Percentiles rank a stretch among this genome's conserved stretches.
Conservation (phyloP, 1,140 invertebrate genomes). For the Akabosia matsudoensis region DNA sequence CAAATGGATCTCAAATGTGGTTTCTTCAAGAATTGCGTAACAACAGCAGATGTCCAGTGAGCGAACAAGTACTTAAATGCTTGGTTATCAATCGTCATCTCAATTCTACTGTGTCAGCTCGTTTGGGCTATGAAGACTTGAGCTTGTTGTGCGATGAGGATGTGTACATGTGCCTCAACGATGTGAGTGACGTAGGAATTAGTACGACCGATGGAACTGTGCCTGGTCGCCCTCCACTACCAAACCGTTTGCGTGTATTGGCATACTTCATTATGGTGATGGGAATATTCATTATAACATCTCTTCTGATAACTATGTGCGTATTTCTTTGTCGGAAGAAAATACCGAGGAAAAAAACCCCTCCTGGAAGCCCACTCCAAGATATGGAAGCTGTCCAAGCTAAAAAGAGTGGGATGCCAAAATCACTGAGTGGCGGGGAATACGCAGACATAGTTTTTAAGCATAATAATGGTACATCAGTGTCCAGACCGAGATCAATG, state of each 20-base stretch:
- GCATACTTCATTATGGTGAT: conserved; percentile 43
- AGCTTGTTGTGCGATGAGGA: conserved; percentile 26
- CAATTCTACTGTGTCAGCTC: conserved; percentile 14
- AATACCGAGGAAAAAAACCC: neutral
- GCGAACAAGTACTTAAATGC: conserved; percentile 33
- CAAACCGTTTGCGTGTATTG: conserved; percentile 36
- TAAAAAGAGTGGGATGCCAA: conserved; percentile 7
- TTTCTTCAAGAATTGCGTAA: conserved; percentile 38
- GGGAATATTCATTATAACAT: conserved; percentile 37
- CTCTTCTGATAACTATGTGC: conserved; percentile 38
- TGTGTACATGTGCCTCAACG: conserved; percentile 37
- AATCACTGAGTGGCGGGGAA: neutral
- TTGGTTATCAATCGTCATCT: neutral
- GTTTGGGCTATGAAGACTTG: neutral
- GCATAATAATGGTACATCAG: neutral
- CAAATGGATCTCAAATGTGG: conserved; percentile 35
- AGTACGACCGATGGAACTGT: conserved; percentile 12
- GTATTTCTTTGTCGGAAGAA: conserved; percentile 34
- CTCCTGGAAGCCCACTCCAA: neutral
- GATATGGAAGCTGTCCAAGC: conserved; percentile 11
- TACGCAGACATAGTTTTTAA: conserved; percentile 1
- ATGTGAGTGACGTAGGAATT: conserved; percentile 17
- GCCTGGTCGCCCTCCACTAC: conserved; percentile 28
- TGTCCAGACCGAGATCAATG: conserved; percentile 28
- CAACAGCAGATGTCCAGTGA: conserved; percentile 39